A percentile compares a stretch with the other conserved stretches of the same genome.
Evolutionary conservation across 1,140 invertebrate species (phyloP).

Genomic region (Armadillidium nasatum): DNA sequence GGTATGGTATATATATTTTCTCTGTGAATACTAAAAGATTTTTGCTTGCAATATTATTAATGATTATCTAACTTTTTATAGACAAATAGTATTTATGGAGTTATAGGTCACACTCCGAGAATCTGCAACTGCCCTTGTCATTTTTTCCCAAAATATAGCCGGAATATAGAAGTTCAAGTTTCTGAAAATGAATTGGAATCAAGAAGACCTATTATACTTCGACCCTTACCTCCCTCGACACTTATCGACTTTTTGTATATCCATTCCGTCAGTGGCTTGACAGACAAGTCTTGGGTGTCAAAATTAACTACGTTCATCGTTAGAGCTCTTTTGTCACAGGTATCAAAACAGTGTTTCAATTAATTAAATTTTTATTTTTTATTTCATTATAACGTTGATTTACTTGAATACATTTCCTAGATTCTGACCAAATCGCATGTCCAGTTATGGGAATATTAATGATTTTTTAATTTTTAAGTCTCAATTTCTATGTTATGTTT

Average conservation of each 20-base stretch:
- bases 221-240: not conserved
- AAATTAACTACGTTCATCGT: not conserved
- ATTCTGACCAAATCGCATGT: too few relatives aligned
- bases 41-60: not conserved
- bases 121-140: conserved; percentile 44
- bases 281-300: not conserved
- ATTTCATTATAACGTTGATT: too few relatives aligned
- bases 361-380: too few relatives aligned
- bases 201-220: not conserved
- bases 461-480: too few relatives aligned
- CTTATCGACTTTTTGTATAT: not conserved
- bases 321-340: not conserved
- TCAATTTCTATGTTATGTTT: too few relatives aligned
- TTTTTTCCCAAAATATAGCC: conserved; percentile 34
- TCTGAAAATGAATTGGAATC: not conserved
- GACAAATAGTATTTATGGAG: not conserved
- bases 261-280: not conserved
- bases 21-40: not conserved
- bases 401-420: too few relatives aligned
- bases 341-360: not conserved
- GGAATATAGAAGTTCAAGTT: not conserved
- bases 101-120: conserved; percentile 28
- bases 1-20: not conserved
- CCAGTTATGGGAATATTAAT: too few relatives aligned
- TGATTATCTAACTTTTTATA: not conserved